phyloP scores from a whole-genome alignment of 2,888 invertebrate genomes.

The Gortyna flavago region DNA sequence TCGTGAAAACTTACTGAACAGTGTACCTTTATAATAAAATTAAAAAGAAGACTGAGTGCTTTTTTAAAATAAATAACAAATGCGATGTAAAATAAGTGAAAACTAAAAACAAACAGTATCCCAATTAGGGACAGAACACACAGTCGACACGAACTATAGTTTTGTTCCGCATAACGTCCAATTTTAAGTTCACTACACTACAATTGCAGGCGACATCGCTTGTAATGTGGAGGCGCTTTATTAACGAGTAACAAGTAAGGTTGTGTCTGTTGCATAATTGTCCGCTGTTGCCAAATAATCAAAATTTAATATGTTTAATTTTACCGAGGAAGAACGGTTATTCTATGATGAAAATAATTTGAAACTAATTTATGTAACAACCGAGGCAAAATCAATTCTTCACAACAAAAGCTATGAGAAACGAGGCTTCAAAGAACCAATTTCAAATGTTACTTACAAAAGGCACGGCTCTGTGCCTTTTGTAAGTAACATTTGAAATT shows the following conservation, averaged over 20 bases:
- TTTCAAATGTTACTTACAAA: not conserved
- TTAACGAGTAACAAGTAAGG: not conserved
- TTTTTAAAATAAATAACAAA: constrained; percentile 19
- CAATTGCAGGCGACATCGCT: constrained; percentile 24
- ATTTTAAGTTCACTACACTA: constrained; percentile 55
- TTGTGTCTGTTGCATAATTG: not conserved
- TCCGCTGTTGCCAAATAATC: not conserved
- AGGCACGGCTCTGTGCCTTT: too few species aligned
- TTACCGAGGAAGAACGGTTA: not conserved
- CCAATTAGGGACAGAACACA: constrained; percentile 34
- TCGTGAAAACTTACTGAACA: constrained; percentile 3
- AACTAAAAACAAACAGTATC: constrained; percentile 28
- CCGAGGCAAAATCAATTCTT: too few species aligned
- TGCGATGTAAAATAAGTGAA: constrained; percentile 14
- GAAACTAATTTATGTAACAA: not conserved
- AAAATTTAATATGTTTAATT: not conserved
- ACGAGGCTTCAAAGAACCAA: not conserved
- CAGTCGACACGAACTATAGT: constrained; percentile 20
- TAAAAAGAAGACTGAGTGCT: not conserved
- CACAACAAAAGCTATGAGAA: not conserved
- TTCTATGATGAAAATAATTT: not conserved
- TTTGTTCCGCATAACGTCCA: constrained; percentile 27
- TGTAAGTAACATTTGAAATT: too few species aligned
- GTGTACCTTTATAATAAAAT: not conserved
- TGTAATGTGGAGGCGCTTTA: constrained; percentile 2